These are phyloP conservation scores for Antrozous pallidus DNA, from an alignment of 2,797 vertebrate genomes.

Conservation along the genomic window DNA sequence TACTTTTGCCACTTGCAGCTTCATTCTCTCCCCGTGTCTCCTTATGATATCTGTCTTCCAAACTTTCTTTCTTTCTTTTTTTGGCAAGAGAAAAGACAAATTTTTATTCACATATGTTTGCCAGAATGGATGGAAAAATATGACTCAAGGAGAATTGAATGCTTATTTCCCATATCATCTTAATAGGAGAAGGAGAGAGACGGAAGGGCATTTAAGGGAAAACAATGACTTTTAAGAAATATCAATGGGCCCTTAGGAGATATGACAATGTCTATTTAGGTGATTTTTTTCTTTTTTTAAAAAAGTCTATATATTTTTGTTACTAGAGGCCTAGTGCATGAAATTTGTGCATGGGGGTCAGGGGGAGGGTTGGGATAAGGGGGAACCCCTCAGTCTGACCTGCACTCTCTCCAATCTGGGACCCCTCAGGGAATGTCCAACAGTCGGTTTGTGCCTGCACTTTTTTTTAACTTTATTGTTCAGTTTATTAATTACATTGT, in stretches of 20 bases:
- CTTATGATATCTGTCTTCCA: not conserved
- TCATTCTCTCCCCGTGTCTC: not conserved
- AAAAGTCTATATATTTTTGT: no score
- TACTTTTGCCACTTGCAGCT: not conserved
- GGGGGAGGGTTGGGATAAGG: no score
- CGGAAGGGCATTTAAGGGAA: not conserved
- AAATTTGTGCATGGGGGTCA: no score
- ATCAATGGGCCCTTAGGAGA: not conserved
- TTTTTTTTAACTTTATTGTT: no score
- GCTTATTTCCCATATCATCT: not conserved
- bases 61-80: no score
- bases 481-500: no score
- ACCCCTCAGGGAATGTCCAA: no score
- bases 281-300: not conserved
- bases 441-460: no score
- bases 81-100: not conserved
- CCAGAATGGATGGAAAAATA: not conserved
- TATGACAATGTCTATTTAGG: not conserved
- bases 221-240: constrained; percentile 34
- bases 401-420: no score
- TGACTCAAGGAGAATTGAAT: not conserved
- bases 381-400: no score
- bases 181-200: not conserved
- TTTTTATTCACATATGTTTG: not conserved
- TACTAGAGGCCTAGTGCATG: no score